Percentiles rank a stretch among this genome's conserved stretches.
Conservation (phyloP, 2,113 vertebrate species). For the Oxygymnocypris stewartii region DNA sequence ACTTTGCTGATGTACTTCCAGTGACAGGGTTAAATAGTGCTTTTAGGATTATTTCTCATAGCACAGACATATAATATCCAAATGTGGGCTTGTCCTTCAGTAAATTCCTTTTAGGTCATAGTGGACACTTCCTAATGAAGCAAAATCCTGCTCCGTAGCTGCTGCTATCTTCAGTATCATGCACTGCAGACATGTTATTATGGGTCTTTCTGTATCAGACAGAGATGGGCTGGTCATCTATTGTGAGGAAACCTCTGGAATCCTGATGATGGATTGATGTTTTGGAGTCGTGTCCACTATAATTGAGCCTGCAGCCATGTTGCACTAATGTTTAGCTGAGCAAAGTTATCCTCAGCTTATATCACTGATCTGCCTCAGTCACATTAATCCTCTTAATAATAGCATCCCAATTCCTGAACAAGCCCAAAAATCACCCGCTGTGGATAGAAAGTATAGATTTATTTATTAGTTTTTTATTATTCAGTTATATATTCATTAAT, state of each 20-base stretch:
- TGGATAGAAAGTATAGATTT: background rate
- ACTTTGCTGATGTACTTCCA: background rate
- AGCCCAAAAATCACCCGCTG: slow-evolving; percentile 63
- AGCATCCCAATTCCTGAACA: slow-evolving; percentile 52
- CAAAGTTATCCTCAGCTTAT: slow-evolving; percentile 70
- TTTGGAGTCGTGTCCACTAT: slow-evolving; percentile 38
- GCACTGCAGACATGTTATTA: background rate
- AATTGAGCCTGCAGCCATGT: slow-evolving; percentile 53
- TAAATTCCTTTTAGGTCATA: slow-evolving; percentile 12
- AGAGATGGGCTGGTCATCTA: background rate
- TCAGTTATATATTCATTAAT: background rate
- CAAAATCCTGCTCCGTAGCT: background rate
- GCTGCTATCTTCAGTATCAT: background rate
- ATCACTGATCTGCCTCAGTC: slow-evolving; percentile 65
- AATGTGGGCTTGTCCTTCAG: background rate
- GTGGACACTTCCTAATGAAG: background rate
- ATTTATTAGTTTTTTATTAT: background rate
- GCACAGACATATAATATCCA: background rate
- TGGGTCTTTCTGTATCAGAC: background rate
- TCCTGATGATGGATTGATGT: slow-evolving; percentile 22
- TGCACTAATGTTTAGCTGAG: slow-evolving; percentile 65
- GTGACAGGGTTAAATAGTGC: background rate
- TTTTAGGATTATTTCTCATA: slow-evolving; percentile 24
- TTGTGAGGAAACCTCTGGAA: background rate
- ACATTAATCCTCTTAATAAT: slow-evolving; percentile 75